A percentile compares a stretch with the other conserved stretches of the same genome.
These are phyloP conservation scores for Macaca fascicularis DNA, from an alignment of 2,113 vertebrate genomes.

Conservation along the genomic window DNA sequence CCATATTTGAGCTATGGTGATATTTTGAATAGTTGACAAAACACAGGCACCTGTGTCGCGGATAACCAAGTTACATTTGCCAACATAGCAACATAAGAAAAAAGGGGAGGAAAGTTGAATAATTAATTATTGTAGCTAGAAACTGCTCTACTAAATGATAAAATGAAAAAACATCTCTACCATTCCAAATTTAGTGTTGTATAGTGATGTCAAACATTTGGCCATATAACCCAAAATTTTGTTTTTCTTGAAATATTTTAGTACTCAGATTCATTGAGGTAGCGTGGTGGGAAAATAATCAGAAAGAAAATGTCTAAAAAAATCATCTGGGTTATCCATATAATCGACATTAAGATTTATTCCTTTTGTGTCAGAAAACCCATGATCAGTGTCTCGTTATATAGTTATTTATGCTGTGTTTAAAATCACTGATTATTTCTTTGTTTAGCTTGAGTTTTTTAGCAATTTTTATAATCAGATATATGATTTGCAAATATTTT, in stretches of 20 bases:
- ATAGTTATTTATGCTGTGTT: background rate
- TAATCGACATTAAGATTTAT: background rate
- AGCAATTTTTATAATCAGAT: background rate
- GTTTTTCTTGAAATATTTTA: background rate
- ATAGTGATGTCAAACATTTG: background rate
- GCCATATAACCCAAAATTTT: background rate
- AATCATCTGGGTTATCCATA: background rate
- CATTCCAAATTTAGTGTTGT: background rate
- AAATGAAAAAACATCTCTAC: background rate
- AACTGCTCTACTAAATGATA: background rate
- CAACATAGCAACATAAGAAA: background rate
- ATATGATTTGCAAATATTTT: background rate
- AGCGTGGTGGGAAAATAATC: background rate
- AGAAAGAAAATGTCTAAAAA: background rate
- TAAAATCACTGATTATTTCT: background rate
- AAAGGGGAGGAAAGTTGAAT: background rate
- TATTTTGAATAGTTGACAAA: background rate
- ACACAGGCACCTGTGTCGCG: background rate
- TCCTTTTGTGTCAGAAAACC: conserved; percentile 8
- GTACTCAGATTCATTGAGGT: background rate
- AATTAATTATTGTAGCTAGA: background rate
- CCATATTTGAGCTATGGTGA: background rate
- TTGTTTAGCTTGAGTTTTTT: background rate
- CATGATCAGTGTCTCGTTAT: background rate
- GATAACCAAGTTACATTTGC: background rate